phyloP scores from a whole-genome alignment of 2,888 invertebrate species.

The Drosophila algonquin region DNA sequence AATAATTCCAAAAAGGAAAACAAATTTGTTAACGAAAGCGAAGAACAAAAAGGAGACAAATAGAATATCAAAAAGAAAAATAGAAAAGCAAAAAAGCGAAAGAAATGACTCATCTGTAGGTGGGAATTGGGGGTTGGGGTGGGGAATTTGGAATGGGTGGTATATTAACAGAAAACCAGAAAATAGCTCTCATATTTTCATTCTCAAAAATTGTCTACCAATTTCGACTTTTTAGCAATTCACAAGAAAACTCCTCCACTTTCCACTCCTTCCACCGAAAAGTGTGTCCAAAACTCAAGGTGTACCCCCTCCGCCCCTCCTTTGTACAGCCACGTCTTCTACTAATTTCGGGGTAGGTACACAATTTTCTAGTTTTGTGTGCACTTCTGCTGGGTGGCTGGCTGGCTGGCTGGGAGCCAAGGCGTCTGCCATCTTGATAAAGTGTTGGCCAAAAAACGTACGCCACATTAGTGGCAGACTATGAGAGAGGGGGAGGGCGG shows the following conservation, averaged over 20 bases:
- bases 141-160: background rate
- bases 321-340: background rate
- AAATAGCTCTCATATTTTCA: slow-evolving; percentile 9
- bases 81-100: slow-evolving; percentile 11
- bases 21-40: slow-evolving; percentile 44
- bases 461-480: slow-evolving; percentile 77
- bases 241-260: slow-evolving; percentile 15
- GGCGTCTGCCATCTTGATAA: slow-evolving; percentile 81
- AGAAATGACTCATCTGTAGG: slow-evolving; percentile 22
- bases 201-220: slow-evolving; percentile 30
- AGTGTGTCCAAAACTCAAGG: slow-evolving; percentile 21
- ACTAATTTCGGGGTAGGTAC: slow-evolving; percentile 26
- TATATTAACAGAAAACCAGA: background rate
- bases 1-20: slow-evolving; percentile 50
- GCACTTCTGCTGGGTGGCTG: slow-evolving; percentile 63
- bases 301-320: background rate
- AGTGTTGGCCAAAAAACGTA: slow-evolving; percentile 79
- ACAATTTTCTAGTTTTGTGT: slow-evolving; percentile 69
- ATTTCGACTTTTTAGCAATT: slow-evolving; percentile 27
- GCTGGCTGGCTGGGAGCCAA: slow-evolving; percentile 70
- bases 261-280: background rate
- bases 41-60: background rate
- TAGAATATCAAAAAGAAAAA: slow-evolving; percentile 20
- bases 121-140: too few species aligned
- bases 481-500: slow-evolving; percentile 13